Evolutionary conservation across 2,888 invertebrate genomes (phyloP), one percentile per base, ranked within the genome.

Genomic region (Himalopsyche anomala): DNA sequence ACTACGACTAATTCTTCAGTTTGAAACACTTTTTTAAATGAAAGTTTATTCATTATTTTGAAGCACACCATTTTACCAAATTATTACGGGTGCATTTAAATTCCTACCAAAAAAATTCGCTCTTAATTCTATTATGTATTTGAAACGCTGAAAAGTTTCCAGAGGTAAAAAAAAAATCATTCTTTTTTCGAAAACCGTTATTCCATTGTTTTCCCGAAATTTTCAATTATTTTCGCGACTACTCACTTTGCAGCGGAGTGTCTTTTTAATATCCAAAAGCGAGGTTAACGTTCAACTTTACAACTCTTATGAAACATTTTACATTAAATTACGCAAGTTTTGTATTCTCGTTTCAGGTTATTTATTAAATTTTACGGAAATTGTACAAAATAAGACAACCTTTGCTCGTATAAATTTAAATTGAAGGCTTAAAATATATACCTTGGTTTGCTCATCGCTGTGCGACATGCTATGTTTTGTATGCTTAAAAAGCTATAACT

Each of bases 231-330:
- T 19, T 62, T 11, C 19, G 62, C 11, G 62, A 62, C 62, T 62
- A 19, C 19, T n/a, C 28, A 19, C 62, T 62, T 62, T 62, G 62
- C 19, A 28, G 19, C 28, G 19, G 19, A 62, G 62, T 62, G 62
- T 62, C 62, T 62, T 62, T 62, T 62, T 62, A 62, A 62, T 62
- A 62, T 62, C 62, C 28, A 19, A 62, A 28, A 62, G 62, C 62
- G 62, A 62, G 62, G 62, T 62, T n/a, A 62, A 62, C 19, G 62
- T 62, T 62, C 62, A 62, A 62, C 62, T 62, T 62, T 62, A 62
- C 62, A 62, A 62, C 62, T 62, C 62, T 62, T 62, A 62, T 62
- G 62, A 62, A 62, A 62, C 62, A 62, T 62, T 62, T 62, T 62
- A 62, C 62, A 62, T 62, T 62, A 62, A 62, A 62, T 62, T 62